Evolutionary conservation across 2,888 invertebrate species (phyloP).

Genomic region (Amphipyra tragopoginis): DNA sequence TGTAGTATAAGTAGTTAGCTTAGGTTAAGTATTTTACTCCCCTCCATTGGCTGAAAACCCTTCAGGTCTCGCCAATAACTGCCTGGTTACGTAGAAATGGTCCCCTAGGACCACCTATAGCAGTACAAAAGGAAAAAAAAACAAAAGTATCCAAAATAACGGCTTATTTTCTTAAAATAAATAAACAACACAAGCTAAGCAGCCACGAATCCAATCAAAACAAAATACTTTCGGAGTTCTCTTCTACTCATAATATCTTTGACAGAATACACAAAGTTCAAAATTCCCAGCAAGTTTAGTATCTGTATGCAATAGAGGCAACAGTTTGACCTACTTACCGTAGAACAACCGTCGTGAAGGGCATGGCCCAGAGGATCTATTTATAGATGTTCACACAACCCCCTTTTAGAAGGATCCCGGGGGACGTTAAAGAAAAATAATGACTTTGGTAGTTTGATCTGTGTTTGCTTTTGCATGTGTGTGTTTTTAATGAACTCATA

Average conservation of each 20-base stretch:
- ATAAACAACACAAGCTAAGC: background rate
- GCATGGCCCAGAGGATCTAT: slow-evolving; percentile 33
- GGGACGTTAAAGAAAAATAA: background rate
- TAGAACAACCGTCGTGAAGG: slow-evolving; percentile 45
- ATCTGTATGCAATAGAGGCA: slow-evolving; percentile 22
- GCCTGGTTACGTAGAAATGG: too few relatives aligned
- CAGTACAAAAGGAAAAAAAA: too few relatives aligned
- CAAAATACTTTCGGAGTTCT: background rate
- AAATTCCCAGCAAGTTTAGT: slow-evolving; percentile 24
- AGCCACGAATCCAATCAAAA: slow-evolving; percentile 4
- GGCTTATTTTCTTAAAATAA: too few relatives aligned
- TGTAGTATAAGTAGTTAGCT: too few relatives aligned
- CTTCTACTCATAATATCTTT: slow-evolving; percentile 9
- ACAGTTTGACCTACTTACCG: slow-evolving; percentile 57
- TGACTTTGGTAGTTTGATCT: too few relatives aligned
- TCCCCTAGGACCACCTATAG: too few relatives aligned
- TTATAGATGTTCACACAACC: slow-evolving; percentile 22
- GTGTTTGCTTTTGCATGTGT: too few relatives aligned
- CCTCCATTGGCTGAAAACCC: too few relatives aligned
- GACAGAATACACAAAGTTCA: slow-evolving; percentile 11
- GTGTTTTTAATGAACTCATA: too few relatives aligned
- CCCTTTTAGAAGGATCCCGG: background rate
- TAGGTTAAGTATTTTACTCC: too few relatives aligned
- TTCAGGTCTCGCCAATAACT: too few relatives aligned
- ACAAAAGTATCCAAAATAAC: too few relatives aligned